These are phyloP conservation scores for Thyatira batis DNA, from an alignment of 2,888 invertebrate species.

Conservation along the genomic window DNA sequence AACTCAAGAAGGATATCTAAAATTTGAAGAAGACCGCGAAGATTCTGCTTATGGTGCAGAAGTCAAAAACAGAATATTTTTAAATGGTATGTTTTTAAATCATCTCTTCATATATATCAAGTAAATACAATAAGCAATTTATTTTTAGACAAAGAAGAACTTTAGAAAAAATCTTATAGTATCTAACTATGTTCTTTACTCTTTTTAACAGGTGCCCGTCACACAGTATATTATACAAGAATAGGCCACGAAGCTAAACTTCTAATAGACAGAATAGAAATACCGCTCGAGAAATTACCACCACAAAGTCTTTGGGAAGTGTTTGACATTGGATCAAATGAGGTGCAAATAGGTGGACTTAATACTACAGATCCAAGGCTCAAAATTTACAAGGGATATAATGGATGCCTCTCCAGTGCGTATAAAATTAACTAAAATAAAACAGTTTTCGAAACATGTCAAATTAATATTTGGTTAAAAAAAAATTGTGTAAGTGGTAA, in stretches of 20 bases:
- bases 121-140: too few species aligned
- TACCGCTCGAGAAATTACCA: conserved; percentile 86
- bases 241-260: conserved; percentile 87
- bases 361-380: conserved; percentile 92
- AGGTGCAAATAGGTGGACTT: conserved; percentile 93
- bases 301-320: conserved; percentile 86
- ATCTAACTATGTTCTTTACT: too few species aligned
- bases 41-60: conserved; percentile 88
- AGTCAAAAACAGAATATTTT: conserved; percentile 89
- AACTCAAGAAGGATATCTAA: conserved; percentile 91
- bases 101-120: too few species aligned
- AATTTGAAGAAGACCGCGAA: conserved; percentile 93
- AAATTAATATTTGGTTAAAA: neutral
- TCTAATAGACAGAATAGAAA: conserved; percentile 89
- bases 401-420: conserved; percentile 95
- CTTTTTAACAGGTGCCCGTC: conserved; percentile 84
- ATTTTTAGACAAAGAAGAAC: too few species aligned
- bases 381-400: conserved; percentile 92
- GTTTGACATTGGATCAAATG: conserved; percentile 87
- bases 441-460: neutral
- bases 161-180: too few species aligned
- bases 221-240: conserved; percentile 87
- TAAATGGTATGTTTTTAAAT: conserved; percentile 89
- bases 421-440: conserved; percentile 23
- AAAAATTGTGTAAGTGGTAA: neutral